A percentile compares a stretch with the other conserved stretches of the same genome.
phyloP scores from a whole-genome alignment of 2,888 invertebrate genomes.

The Chirona hameri region DNA sequence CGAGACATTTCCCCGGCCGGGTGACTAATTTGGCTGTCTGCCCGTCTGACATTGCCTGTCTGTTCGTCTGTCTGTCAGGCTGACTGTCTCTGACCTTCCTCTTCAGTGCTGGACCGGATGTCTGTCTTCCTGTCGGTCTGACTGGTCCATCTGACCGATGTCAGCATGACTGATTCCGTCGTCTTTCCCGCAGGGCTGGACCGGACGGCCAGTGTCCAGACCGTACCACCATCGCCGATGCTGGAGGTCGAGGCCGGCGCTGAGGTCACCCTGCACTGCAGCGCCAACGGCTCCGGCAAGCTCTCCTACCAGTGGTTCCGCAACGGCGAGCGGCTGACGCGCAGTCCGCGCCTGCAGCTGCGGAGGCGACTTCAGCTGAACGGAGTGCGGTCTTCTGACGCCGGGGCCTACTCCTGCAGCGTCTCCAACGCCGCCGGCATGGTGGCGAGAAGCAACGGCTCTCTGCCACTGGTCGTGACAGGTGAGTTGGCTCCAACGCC shows the following conservation, averaged over 20 bases:
- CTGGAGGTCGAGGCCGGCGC: conserved; percentile 52
- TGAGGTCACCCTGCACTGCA: conserved; percentile 60
- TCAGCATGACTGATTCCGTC: neutral
- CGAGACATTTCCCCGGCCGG: too few species aligned
- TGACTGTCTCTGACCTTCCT: too few species aligned
- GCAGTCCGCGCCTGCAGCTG: conserved; percentile 55
- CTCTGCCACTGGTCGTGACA: neutral
- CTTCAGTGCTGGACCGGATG: too few species aligned
- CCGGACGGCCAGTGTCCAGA: conserved; percentile 54
- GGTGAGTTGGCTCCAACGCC: neutral
- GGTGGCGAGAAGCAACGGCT: neutral
- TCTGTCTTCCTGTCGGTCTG: too few species aligned
- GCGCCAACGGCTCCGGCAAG: conserved; percentile 63
- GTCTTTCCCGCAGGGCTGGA: conserved; percentile 57
- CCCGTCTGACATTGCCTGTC: too few species aligned
- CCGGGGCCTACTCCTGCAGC: conserved; percentile 3
- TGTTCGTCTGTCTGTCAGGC: too few species aligned
- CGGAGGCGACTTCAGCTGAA: conserved; percentile 59
- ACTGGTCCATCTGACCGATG: neutral
- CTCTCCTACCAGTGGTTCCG: conserved; percentile 65
- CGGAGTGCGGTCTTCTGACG: conserved; percentile 44
- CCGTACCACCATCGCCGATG: conserved; percentile 56
- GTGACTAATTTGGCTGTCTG: too few species aligned
- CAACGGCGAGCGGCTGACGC: conserved; percentile 60
- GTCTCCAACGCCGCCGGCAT: conserved; percentile 2